phyloP scores from a whole-genome alignment of 2,888 invertebrate species.

The Deilephila porcellus region DNA sequence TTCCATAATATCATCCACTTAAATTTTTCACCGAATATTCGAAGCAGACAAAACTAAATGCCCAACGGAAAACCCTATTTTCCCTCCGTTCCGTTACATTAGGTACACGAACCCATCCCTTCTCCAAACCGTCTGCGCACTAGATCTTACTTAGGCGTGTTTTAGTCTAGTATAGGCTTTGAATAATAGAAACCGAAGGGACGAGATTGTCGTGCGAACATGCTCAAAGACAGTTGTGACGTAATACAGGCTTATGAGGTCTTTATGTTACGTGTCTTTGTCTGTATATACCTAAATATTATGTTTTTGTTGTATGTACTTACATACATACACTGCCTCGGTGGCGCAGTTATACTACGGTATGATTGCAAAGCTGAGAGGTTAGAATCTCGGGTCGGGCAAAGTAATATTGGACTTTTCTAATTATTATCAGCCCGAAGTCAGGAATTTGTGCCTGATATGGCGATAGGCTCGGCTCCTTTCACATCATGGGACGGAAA shows the following conservation, averaged over 20 bases:
- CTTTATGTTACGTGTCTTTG: background rate
- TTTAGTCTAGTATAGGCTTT: constrained; percentile 7
- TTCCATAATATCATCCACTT: too few relatives aligned
- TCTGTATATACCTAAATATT: background rate
- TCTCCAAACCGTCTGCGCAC: background rate
- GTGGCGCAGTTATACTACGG: too few relatives aligned
- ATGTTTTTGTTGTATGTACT: background rate
- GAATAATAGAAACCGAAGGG: constrained; percentile 18
- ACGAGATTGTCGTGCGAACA: background rate
- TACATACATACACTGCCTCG: too few relatives aligned
- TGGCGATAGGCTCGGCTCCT: too few relatives aligned
- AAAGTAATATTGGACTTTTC: too few relatives aligned
- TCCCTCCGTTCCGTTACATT: constrained; percentile 9
- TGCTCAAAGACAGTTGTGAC: background rate
- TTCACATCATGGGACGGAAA: too few relatives aligned
- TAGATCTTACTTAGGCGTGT: constrained; percentile 25
- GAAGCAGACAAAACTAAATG: background rate
- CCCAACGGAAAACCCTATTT: background rate
- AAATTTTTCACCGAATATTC: background rate
- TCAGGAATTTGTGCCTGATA: too few relatives aligned
- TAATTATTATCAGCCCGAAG: too few relatives aligned
- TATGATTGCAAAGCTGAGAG: too few relatives aligned
- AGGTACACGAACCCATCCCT: background rate
- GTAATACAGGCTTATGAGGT: background rate
- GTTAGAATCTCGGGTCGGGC: too few relatives aligned